A percentile compares a stretch with the other conserved stretches of the same genome.
Conservation (phyloP, 2,113 vertebrate genomes). For the Cyphomyrus plagiostoma region DNA sequence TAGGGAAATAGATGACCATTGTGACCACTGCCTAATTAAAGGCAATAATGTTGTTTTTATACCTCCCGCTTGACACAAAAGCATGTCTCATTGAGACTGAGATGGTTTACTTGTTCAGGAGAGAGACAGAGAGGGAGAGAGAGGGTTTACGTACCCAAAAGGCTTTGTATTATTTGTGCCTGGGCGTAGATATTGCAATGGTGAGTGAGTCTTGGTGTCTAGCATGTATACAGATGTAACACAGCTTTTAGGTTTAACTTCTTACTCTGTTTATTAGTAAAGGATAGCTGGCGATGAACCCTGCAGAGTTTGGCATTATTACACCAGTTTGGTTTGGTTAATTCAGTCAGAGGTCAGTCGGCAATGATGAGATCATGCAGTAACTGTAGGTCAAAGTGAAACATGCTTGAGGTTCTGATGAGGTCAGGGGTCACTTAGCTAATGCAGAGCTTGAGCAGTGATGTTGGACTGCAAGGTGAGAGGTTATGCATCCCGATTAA, state of each 20-base stretch:
- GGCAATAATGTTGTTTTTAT: slow-evolving; percentile 25
- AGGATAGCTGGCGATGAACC: too few species aligned
- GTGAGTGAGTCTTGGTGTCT: background rate
- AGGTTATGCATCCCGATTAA: background rate
- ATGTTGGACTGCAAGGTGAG: background rate
- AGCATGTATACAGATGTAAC: background rate
- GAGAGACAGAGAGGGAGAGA: background rate
- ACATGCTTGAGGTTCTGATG: background rate
- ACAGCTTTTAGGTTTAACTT: background rate
- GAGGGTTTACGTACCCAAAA: background rate
- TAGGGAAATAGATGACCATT: slow-evolving; percentile 12
- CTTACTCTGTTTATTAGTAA: background rate
- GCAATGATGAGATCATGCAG: background rate
- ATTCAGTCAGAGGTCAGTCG: background rate
- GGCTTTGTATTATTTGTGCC: background rate
- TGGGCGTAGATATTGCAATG: background rate
- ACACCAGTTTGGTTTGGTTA: background rate
- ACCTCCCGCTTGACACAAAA: background rate
- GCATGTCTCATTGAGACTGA: slow-evolving; percentile 2
- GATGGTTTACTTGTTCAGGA: background rate
- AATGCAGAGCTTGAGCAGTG: background rate
- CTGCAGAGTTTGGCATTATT: background rate
- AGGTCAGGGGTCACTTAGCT: background rate
- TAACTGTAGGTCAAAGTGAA: background rate
- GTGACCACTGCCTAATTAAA: slow-evolving; percentile 25